Percentiles rank a stretch among this genome's conserved stretches.
phyloP scores from a whole-genome alignment of 2,888 invertebrate genomes.

The Nudaria mundana region DNA sequence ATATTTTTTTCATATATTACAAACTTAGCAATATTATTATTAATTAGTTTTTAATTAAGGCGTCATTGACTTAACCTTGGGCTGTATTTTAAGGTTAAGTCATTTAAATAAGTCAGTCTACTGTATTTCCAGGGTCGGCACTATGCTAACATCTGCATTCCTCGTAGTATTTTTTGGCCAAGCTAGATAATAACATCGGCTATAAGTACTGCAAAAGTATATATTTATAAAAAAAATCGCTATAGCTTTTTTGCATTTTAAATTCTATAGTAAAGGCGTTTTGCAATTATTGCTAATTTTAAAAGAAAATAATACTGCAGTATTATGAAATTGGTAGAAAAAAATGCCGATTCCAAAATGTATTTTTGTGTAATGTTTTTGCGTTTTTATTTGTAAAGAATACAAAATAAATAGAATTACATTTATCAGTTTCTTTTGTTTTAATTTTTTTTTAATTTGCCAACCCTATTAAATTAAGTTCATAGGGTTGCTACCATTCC shows the following conservation, averaged over 20 bases:
- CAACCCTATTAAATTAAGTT: conserved; percentile 16
- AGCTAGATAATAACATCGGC: conserved; percentile 34
- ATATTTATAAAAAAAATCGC: conserved; percentile 17
- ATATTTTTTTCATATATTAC: conserved; percentile 20
- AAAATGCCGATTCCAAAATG: conserved; percentile 27
- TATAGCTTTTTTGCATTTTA: conserved; percentile 5
- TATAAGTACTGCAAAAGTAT: conserved; percentile 32
- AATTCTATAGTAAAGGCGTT: not conserved
- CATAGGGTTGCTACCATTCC: conserved; percentile 35
- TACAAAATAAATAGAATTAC: conserved; percentile 11
- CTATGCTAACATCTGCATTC: conserved; percentile 52
- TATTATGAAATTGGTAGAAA: conserved; percentile 22
- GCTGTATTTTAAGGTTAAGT: not conserved
- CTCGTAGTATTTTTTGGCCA: conserved; percentile 54
- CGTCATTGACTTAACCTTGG: conserved; percentile 9
- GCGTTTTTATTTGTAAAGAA: conserved; percentile 26
- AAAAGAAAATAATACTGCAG: conserved; percentile 10
- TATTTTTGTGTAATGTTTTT: conserved; percentile 25
- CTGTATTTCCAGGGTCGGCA: conserved; percentile 33
- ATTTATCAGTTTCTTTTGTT: conserved; percentile 5
- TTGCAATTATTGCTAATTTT: too few relatives aligned
- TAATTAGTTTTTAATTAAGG: conserved; percentile 30
- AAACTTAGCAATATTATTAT: conserved; percentile 38
- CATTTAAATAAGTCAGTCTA: conserved; percentile 33
- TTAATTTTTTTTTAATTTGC: conserved; percentile 10